A percentile compares a stretch with the other conserved stretches of the same genome.
Evolutionary conservation across 2,113 vertebrate genomes (phyloP).

Genomic region (Dromaius novaehollandiae): DNA sequence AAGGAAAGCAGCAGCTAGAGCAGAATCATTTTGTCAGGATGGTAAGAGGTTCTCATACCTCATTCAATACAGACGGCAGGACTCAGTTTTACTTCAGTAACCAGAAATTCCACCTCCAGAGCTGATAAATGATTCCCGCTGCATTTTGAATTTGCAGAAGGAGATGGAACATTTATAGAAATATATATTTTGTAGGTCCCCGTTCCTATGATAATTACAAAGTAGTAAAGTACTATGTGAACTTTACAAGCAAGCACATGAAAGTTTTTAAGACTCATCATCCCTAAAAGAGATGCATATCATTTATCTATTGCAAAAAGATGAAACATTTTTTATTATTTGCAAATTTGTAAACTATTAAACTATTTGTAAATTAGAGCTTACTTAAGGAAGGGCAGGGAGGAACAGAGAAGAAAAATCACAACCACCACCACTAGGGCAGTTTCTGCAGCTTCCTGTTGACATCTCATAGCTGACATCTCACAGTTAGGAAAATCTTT

Average conservation of each 20-base stretch:
- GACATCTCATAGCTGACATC: not conserved
- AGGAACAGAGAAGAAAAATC: not conserved
- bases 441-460: not conserved
- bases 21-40: not conserved
- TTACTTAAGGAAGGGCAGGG: not conserved
- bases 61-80: not conserved
- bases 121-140: not conserved
- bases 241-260: not conserved
- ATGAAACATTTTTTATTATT: not conserved
- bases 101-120: not conserved
- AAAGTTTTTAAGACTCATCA: not conserved
- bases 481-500: not conserved
- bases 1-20: not conserved
- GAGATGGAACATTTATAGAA: not conserved
- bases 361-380: not conserved
- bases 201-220: not conserved
- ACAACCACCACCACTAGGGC: not conserved
- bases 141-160: not conserved
- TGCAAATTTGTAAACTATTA: not conserved
- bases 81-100: not conserved
- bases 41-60: not conserved
- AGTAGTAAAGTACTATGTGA: not conserved
- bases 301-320: not conserved
- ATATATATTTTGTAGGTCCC: not conserved
- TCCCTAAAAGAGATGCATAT: not conserved